Percentiles rank a stretch among this genome's conserved stretches.
Evolutionary conservation across 2,888 invertebrate species (phyloP).

Genomic region (Brachyptera putata): DNA sequence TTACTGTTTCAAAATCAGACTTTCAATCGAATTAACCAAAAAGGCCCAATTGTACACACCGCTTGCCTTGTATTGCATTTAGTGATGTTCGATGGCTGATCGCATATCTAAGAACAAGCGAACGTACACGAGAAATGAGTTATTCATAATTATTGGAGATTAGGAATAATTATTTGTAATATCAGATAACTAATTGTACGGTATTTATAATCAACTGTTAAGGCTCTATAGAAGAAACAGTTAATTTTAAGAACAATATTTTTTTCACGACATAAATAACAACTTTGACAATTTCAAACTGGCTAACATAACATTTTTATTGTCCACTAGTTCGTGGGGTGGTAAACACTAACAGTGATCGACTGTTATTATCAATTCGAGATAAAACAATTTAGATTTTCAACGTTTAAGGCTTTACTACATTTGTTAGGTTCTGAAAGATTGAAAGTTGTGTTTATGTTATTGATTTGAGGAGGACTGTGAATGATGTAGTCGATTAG

Average conservation of each 20-base stretch:
- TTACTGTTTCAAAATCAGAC: no score
- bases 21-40: no score
- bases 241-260: constrained; percentile 26
- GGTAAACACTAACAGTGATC: constrained; percentile 25
- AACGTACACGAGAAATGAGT: no score
- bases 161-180: no score
- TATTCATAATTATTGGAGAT: no score
- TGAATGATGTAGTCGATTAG: background rate
- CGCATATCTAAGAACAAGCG: no score
- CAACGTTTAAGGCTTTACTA: constrained; percentile 30
- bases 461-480: background rate
- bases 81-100: no score
- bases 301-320: constrained; percentile 33
- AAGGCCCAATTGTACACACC: no score
- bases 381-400: constrained; percentile 25
- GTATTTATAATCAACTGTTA: constrained; percentile 21
- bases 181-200: no score
- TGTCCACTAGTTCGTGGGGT: constrained; percentile 33
- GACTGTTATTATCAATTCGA: constrained; percentile 18
- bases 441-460: constrained; percentile 26
- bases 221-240: constrained; percentile 26
- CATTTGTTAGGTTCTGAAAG: no score
- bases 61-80: no score
- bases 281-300: constrained; percentile 33
- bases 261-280: constrained; percentile 31